These are phyloP conservation scores for Phenacoccus solenopsis DNA, from an alignment of 1,140 invertebrate species.

Conservation along the genomic window DNA sequence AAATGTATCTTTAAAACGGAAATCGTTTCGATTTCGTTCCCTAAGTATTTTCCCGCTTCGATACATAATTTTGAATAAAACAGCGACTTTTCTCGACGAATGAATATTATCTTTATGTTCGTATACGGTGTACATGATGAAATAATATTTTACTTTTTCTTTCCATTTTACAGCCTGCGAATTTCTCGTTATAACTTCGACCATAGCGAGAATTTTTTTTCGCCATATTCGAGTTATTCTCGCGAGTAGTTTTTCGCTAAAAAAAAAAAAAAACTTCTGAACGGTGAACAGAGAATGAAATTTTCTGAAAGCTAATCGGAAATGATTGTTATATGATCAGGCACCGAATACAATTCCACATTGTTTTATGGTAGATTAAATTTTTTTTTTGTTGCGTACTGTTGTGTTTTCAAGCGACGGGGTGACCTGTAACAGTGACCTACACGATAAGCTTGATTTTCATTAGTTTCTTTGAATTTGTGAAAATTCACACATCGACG, in stretches of 20 bases:
- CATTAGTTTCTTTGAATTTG: not conserved
- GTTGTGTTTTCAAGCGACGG: not conserved
- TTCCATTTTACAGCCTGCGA: too few relatives aligned
- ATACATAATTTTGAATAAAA: not conserved
- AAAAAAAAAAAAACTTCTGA: too few relatives aligned
- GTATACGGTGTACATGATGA: too few relatives aligned
- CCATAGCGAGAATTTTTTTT: too few relatives aligned
- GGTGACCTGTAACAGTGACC: not conserved
- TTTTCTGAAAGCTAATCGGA: not conserved
- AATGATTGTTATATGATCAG: too few relatives aligned
- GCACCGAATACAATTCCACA: not conserved
- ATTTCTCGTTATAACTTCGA: too few relatives aligned
- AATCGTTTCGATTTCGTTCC: constrained; percentile 1
- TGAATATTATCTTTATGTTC: not conserved
- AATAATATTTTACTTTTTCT: constrained; percentile 4
- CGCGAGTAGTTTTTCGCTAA: too few relatives aligned
- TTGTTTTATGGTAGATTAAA: not conserved
- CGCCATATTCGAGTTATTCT: too few relatives aligned
- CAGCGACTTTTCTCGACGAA: not conserved
- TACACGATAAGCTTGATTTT: not conserved
- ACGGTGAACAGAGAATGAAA: too few relatives aligned
- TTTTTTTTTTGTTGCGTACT: too few relatives aligned
- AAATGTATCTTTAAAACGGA: not conserved
- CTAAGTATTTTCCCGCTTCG: not conserved
- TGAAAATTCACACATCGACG: not conserved